Base-by-base conservation (phyloP, 2,797 vertebrate genomes). In the Pyrocephalus nanus region DNA sequence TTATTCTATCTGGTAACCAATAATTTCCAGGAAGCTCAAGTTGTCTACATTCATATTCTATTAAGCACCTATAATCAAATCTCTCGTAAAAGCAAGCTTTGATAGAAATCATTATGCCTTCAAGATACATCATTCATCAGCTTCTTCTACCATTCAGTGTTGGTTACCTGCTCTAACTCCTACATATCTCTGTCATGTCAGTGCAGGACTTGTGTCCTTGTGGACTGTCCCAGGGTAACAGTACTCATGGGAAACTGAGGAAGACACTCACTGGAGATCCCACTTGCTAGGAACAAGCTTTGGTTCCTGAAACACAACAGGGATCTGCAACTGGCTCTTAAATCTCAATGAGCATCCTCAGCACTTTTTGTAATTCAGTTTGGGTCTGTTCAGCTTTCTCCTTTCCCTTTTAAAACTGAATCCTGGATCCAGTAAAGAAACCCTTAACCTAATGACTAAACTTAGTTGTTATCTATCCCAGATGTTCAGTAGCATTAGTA, bases 261-360 rank as follows among this genome's bases (percentile, higher is more conserved):
- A 71, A 34, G 29, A 64, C 48, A 7, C 8, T 26, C 12, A 22
- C 14, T 76, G 32, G 72, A 45, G 21, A 71, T 32, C 14, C 16
- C 2, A 2, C 32, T 80, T 2, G 0, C 21, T 36, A 36, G 12
- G 8, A 8, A 14, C 8, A 83, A 57, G 15, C 23, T 42, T 29
- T 47, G 25, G 7, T 50, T 85, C 30, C n/a, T 27, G 25, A 70
- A 47, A 10, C 26, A 60, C 17, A 72, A 12, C 12, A 55, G 21
- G 34, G 38, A 40, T 23, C 11, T 45, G 8, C 32, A 69, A 30
- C 9, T 18, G 20, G 5, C 7, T 55, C 23, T 60, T 76, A 69
- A 67, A 58, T 45, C 27, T 62, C 0, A 0, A 20, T 20, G 14
- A 32, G 27, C 1, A 1, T n/a, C 27, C 40, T 73, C 40, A 58